Conservation (phyloP, 2,888 invertebrate genomes). For the Pemphredon lugubris region DNA sequence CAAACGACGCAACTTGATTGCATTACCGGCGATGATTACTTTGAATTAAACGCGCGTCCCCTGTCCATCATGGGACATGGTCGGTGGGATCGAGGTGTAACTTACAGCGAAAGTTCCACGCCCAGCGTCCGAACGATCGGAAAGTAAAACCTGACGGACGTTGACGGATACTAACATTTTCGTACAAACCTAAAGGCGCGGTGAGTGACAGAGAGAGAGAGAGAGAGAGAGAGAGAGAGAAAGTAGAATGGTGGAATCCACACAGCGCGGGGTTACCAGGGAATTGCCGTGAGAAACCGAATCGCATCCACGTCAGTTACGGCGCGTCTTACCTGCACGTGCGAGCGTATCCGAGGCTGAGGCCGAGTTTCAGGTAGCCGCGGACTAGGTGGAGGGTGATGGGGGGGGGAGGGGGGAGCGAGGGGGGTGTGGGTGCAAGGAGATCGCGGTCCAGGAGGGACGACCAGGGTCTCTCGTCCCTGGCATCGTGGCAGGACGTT, state of each 20-base stretch:
- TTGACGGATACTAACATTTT: no score
- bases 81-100: no score
- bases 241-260: constrained; percentile 18
- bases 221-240: constrained; percentile 12
- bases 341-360: constrained; percentile 23
- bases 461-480: constrained; percentile 13
- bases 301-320: constrained; percentile 31
- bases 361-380: constrained; percentile 50
- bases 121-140: no score
- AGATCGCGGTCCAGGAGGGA: constrained; percentile 34
- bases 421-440: constrained; percentile 37
- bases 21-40: neutral
- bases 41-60: neutral
- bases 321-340: constrained; percentile 40
- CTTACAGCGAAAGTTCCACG: no score
- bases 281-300: constrained; percentile 63
- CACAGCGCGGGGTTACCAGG: constrained; percentile 30
- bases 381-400: neutral
- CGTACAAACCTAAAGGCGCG: no score
- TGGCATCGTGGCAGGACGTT: constrained; percentile 42
- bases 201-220: no score
- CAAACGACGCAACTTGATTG: neutral
- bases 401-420: neutral
- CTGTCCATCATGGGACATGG: no score
- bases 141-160: no score